Conservation (phyloP, 2,888 invertebrate species). For the Zygogramma bicolorata region DNA sequence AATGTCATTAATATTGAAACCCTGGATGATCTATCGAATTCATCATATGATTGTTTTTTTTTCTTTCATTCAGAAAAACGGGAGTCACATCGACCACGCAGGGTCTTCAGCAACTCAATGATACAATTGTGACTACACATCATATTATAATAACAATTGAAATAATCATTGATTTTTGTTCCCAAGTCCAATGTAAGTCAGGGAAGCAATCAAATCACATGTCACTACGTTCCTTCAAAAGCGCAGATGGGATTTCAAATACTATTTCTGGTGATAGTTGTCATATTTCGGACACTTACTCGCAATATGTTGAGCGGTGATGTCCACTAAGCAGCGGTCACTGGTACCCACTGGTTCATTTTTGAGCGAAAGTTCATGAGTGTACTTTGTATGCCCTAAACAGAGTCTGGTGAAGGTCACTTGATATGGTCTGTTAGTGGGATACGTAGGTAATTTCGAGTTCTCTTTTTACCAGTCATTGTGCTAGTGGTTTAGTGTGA, state of each 20-base stretch:
- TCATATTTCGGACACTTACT: not conserved
- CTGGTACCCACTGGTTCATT: not conserved
- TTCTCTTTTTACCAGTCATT: too few species aligned
- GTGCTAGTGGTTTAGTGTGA: too few species aligned
- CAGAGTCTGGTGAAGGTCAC: too few species aligned
- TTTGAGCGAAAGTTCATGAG: not conserved
- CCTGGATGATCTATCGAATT: too few species aligned
- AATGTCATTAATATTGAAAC: too few species aligned
- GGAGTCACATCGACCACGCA: too few species aligned
- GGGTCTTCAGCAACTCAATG: not conserved
- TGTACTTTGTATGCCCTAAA: not conserved
- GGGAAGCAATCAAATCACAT: not conserved
- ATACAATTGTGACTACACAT: not conserved
- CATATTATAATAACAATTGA: not conserved
- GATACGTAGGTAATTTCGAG: too few species aligned
- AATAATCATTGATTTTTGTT: not conserved
- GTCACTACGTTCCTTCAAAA: not conserved
- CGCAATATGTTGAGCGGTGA: not conserved
- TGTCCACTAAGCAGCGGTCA: not conserved
- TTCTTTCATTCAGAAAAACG: not conserved
- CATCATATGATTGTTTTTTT: too few species aligned
- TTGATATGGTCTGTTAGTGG: too few species aligned
- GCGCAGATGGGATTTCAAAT: not conserved
- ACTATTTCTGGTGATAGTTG: not conserved
- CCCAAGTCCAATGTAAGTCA: not conserved